Conservation (phyloP, 2,888 invertebrate genomes). For the Neuroscelio doddi region DNA sequence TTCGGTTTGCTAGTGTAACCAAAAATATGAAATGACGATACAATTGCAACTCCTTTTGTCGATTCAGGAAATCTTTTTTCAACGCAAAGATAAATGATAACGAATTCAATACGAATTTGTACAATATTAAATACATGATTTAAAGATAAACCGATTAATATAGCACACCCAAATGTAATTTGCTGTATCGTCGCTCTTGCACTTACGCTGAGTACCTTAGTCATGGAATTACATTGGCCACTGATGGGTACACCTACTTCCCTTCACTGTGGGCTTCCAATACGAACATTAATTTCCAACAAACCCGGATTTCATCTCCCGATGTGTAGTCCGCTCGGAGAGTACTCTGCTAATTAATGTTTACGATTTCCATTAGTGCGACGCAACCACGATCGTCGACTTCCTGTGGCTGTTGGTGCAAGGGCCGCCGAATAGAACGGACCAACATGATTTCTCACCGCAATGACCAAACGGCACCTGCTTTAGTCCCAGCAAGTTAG, state of each 20-base stretch:
- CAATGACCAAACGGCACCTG: constrained; percentile 34
- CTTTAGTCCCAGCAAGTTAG: constrained; percentile 33
- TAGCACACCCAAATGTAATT: constrained; percentile 7
- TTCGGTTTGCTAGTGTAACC: too few species aligned
- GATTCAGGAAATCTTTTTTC: too few species aligned
- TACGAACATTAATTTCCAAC: constrained; percentile 36
- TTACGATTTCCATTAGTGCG: constrained; percentile 65
- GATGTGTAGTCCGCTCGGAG: constrained; percentile 45
- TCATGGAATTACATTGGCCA: constrained; percentile 30
- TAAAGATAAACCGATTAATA: background rate
- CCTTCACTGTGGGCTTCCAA: background rate
- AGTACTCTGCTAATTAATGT: constrained; percentile 62
- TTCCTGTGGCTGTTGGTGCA: constrained; percentile 52
- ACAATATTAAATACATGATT: too few species aligned
- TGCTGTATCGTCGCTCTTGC: constrained; percentile 11
- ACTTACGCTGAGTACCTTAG: constrained; percentile 20
- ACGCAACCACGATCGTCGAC: constrained; percentile 57
- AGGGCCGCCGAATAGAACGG: constrained; percentile 24
- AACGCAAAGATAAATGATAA: too few species aligned
- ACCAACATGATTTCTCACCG: constrained; percentile 43
- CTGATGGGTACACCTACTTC: constrained; percentile 9
- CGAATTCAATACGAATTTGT: too few species aligned
- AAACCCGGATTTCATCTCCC: constrained; percentile 48
- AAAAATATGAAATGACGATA: too few species aligned
- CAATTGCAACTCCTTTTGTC: too few species aligned